Evolutionary conservation across 2,797 vertebrate genomes (phyloP).

Genomic region (Esox masquinongy): DNA sequence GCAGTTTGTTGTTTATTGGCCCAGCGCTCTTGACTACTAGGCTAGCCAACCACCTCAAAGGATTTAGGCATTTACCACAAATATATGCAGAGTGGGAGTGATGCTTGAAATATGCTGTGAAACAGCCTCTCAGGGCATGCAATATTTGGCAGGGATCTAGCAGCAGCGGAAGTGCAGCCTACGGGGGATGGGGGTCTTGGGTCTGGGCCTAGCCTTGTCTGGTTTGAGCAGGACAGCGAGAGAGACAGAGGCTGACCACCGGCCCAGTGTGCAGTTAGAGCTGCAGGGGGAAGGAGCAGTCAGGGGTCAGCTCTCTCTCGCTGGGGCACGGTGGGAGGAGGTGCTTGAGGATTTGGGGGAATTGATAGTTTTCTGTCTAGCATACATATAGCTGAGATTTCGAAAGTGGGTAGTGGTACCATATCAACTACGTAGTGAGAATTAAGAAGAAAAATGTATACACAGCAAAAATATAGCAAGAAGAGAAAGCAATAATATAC

Average conservation of each 20-base stretch:
- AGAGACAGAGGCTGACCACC: slow-evolving; percentile 38
- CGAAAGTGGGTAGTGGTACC: not conserved
- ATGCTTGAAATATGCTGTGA: slow-evolving; percentile 13
- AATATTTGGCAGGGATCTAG: slow-evolving; percentile 55
- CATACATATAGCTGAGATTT: not conserved
- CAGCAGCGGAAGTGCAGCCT: slow-evolving; percentile 56
- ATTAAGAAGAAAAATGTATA: too few species aligned
- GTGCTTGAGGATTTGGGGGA: not conserved
- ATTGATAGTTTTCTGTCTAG: not conserved
- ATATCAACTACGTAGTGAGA: too few species aligned
- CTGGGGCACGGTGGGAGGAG: not conserved
- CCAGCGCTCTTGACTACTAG: too few species aligned
- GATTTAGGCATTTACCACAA: slow-evolving; percentile 10
- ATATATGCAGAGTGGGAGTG: slow-evolving; percentile 11
- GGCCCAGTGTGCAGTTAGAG: slow-evolving; percentile 14
- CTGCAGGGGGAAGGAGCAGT: slow-evolving; percentile 31
- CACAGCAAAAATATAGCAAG: too few species aligned
- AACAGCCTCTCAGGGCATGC: slow-evolving; percentile 39
- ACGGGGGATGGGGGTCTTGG: slow-evolving; percentile 29
- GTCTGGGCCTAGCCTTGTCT: slow-evolving; percentile 25
- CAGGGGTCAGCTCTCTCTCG: slow-evolving; percentile 47
- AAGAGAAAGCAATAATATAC: too few species aligned
- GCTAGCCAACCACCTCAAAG: too few species aligned
- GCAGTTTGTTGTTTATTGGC: too few species aligned
- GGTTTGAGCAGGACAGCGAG: slow-evolving; percentile 23